Evolutionary conservation across 2,797 vertebrate species (phyloP), one percentile per base, ranked within the genome.

Genomic region (Calcarius lapponicus): DNA sequence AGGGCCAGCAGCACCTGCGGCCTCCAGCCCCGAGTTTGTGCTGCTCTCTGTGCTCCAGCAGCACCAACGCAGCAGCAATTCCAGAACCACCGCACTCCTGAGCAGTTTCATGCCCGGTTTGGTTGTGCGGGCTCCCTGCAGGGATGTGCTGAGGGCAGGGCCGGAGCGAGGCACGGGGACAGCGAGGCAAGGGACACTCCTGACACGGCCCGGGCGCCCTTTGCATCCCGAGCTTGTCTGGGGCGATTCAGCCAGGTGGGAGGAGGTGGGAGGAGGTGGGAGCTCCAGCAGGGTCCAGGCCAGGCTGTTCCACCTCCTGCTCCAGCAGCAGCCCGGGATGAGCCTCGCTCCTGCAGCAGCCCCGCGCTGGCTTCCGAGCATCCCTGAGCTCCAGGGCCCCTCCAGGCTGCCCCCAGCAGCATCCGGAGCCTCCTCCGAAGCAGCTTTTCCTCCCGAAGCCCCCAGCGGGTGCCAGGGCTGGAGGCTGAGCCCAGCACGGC

Each of bases 191-290:
- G 16, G 25, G 74, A 15, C 31, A 15, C 5, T 0, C 53, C 29
- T 5, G 3, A 0, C 32, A 2, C 58, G 22, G 2, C 11, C 14
- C 6, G 13, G 88, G 31, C 1, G 65, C 58, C 12, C 0, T 17
- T 22, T 7, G 60, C 5, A 43, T 2, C 40, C 45, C 1, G 6
- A 28, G 80, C 5, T 21, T 11, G 13, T 17, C 6, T 0, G 1
- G 13, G 70, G 10, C 75, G 71, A 13, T 32, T 29, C 79, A 40
- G 75, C 15, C 13, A 8, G 3, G 6, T 1, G 90, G 48, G 53
- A 80, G 58, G 9, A 21, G 2, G 9, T 1, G 90, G 48, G 53
- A 36, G 38, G 38, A 12, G 38, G 38, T 12, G 38, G 38, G 9
- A 81, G 78, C 90, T 60, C 29, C 42, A 3, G 76, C 85, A 34